phyloP scores from a whole-genome alignment of 2,888 invertebrate species.

The Ypsolopha scabrella region DNA sequence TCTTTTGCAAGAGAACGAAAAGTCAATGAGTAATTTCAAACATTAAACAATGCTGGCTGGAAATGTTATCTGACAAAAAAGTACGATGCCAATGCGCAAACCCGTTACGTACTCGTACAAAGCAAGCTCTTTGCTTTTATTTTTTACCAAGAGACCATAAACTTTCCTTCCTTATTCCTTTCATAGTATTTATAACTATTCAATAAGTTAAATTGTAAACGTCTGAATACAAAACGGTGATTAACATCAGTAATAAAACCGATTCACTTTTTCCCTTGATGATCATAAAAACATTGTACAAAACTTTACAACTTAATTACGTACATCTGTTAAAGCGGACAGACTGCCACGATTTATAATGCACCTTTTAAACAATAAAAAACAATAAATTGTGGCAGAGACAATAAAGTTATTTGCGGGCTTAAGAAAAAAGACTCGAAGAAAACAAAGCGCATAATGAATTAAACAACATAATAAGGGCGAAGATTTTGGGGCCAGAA shows the following conservation, averaged over 20 bases:
- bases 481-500: conserved; percentile 31
- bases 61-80: conserved; percentile 38
- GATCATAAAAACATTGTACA: conserved; percentile 42
- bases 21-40: conserved; percentile 49
- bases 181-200: conserved; percentile 20
- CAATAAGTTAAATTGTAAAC: conserved; percentile 29
- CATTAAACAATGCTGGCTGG: conserved; percentile 40
- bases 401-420: conserved; percentile 52
- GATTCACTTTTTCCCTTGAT: conserved; percentile 33
- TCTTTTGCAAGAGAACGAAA: conserved; percentile 21
- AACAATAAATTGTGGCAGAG: conserved; percentile 49
- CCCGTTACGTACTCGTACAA: no score
- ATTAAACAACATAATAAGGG: conserved; percentile 60
- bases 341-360: conserved; percentile 56
- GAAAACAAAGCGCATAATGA: conserved; percentile 67
- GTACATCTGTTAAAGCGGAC: conserved; percentile 57
- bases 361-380: conserved; percentile 38
- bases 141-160: conserved; percentile 15
- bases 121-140: conserved; percentile 10
- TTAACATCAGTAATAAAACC: conserved; percentile 21
- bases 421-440: conserved; percentile 42
- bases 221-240: conserved; percentile 17
- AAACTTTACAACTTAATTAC: conserved; percentile 63
- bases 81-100: conserved; percentile 14
- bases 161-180: conserved; percentile 6